phyloP scores from a whole-genome alignment of 1,140 invertebrate genomes.

The Atta cephalotes region DNA sequence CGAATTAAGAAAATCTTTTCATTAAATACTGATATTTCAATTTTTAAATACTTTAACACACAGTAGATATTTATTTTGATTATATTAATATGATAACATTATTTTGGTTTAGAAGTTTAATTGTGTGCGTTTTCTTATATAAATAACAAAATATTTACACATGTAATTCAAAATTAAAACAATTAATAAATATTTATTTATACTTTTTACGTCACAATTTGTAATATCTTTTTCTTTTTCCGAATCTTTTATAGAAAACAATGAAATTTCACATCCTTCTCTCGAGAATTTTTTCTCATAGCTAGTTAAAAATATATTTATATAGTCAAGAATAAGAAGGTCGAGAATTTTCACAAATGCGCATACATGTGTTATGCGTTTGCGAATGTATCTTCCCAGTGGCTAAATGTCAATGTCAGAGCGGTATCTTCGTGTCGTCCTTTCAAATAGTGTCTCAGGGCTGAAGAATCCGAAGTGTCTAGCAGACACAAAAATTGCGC shows the following conservation, averaged over 20 bases:
- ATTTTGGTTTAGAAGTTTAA: background rate
- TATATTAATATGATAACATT: too few relatives aligned
- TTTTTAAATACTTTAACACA: background rate
- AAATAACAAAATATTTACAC: background rate
- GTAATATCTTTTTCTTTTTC: background rate
- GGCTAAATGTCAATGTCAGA: constrained; percentile 38
- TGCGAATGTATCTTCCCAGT: background rate
- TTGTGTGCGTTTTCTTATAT: background rate
- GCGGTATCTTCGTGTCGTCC: background rate
- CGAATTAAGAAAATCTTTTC: background rate
- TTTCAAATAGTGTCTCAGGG: background rate
- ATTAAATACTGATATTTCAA: background rate
- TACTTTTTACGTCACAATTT: background rate
- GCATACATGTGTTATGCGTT: background rate
- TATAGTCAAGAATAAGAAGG: constrained; percentile 8
- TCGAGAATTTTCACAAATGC: constrained; percentile 12
- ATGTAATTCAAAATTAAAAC: background rate
- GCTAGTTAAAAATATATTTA: background rate
- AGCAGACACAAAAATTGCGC: constrained; percentile 67
- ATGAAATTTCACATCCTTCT: background rate
- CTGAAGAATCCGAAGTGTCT: constrained; percentile 39
- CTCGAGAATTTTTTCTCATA: background rate
- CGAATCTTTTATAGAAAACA: background rate
- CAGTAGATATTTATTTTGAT: background rate
- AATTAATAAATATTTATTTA: background rate